phyloP scores from a whole-genome alignment of 2,888 invertebrate genomes.

The Eurois occulta region DNA sequence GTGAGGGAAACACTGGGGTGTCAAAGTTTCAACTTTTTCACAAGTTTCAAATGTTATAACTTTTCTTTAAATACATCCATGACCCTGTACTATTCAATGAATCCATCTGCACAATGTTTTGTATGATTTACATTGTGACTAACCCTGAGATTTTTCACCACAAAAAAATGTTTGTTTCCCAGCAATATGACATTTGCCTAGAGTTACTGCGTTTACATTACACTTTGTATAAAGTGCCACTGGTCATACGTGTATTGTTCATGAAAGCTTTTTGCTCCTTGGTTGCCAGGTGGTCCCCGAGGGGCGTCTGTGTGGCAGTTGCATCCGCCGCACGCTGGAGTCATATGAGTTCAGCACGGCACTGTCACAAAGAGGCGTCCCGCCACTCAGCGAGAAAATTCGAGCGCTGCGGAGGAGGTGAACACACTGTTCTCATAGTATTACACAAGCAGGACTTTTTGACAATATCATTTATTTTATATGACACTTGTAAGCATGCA shows the following conservation, averaged over 20 bases:
- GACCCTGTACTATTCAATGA: neutral
- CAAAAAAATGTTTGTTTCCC: neutral
- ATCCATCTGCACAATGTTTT: neutral
- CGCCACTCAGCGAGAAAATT: conserved; percentile 86
- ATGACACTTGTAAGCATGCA: neutral
- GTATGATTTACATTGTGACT: neutral
- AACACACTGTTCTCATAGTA: neutral
- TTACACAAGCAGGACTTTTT: neutral
- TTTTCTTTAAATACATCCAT: neutral
- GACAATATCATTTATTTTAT: neutral
- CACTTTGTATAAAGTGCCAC: no score
- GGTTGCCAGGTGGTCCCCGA: conserved; percentile 80
- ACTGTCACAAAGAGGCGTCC: conserved; percentile 73
- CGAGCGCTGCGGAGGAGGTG: conserved; percentile 80
- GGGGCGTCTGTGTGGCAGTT: conserved; percentile 80
- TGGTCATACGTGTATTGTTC: neutral
- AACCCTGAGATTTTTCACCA: neutral
- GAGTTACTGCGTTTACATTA: neutral
- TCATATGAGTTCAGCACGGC: conserved; percentile 82
- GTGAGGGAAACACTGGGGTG: neutral
- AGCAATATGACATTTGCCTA: neutral
- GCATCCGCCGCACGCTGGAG: conserved; percentile 81
- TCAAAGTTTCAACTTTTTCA: neutral
- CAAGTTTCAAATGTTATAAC: neutral
- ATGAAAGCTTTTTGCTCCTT: neutral